phyloP scores from a whole-genome alignment of 2,113 vertebrate genomes.

The Nanorana parkeri region DNA sequence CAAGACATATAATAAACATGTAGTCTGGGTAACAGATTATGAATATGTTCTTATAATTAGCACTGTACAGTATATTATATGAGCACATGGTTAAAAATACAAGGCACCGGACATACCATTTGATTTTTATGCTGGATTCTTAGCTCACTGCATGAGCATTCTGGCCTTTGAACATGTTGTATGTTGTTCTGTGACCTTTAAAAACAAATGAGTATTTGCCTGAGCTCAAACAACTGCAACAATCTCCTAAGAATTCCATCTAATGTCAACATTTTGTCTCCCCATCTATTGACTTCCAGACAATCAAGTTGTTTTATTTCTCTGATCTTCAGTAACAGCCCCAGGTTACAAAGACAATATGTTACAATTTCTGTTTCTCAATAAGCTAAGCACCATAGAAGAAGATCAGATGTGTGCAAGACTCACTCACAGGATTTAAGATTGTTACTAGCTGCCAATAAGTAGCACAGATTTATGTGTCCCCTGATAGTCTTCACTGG shows the following conservation, averaged over 20 bases:
- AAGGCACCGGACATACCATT: not conserved
- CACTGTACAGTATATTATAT: not conserved
- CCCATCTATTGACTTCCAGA: constrained; percentile 7
- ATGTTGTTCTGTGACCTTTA: constrained; percentile 4
- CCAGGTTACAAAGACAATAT: constrained; percentile 6
- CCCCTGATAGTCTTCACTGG: constrained; percentile 10
- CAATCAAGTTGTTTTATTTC: constrained; percentile 17
- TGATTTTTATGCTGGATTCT: not conserved
- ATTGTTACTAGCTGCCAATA: constrained; percentile 20
- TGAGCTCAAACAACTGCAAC: constrained; percentile 17
- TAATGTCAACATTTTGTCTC: constrained; percentile 9
- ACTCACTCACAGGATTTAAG: constrained; percentile 1
- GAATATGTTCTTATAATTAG: not conserved
- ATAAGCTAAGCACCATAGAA: constrained; percentile 11
- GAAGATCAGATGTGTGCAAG: constrained; percentile 26
- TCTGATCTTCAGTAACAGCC: constrained; percentile 18
- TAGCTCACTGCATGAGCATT: not conserved
- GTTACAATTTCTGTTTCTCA: constrained; percentile 2
- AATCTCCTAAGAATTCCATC: not conserved
- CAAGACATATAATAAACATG: too few species aligned
- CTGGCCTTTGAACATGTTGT: not conserved
- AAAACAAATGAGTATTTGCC: constrained; percentile 1
- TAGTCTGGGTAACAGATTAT: too few species aligned
- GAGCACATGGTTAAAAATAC: not conserved
- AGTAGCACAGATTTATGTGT: constrained; percentile 28